These are phyloP conservation scores for Drosophila eugracilis DNA, from an alignment of 1,140 invertebrate species.

Conservation along the genomic window DNA sequence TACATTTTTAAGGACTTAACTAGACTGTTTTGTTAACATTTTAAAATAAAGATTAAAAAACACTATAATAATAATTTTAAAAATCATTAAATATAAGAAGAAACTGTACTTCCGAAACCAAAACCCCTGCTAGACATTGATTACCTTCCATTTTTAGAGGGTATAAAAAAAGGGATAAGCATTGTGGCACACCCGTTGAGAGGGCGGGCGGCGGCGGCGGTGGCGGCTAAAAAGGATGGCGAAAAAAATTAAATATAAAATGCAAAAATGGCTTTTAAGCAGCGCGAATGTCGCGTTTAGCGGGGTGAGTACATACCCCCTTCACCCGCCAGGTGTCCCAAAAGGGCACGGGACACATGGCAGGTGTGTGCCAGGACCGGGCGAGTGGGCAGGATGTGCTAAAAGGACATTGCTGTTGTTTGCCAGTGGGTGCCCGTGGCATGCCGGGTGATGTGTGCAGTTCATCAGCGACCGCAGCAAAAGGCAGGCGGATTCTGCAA, in stretches of 20 bases:
- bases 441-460: conserved; percentile 54
- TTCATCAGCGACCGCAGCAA: conserved; percentile 78
- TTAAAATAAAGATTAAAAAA: too few relatives aligned
- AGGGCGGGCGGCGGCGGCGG: not conserved
- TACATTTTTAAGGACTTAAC: too few relatives aligned
- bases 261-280: conserved; percentile 81
- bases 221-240: not conserved
- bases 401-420: conserved; percentile 74
- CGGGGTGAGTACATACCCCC: not conserved
- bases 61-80: too few relatives aligned
- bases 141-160: not conserved
- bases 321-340: not conserved
- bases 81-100: too few relatives aligned
- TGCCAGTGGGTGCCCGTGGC: not conserved
- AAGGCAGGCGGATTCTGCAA: conserved; percentile 43
- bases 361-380: conserved; percentile 21
- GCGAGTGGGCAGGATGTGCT: conserved; percentile 57
- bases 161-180: conserved; percentile 35
- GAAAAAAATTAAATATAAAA: conserved; percentile 78
- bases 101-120: too few relatives aligned
- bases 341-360: conserved; percentile 38
- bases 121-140: too few relatives aligned
- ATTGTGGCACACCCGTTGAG: conserved; percentile 11
- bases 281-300: conserved; percentile 74
- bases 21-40: too few relatives aligned